Evolutionary conservation across 2,888 invertebrate genomes (phyloP).

Genomic region (Monopis laevigella): DNA sequence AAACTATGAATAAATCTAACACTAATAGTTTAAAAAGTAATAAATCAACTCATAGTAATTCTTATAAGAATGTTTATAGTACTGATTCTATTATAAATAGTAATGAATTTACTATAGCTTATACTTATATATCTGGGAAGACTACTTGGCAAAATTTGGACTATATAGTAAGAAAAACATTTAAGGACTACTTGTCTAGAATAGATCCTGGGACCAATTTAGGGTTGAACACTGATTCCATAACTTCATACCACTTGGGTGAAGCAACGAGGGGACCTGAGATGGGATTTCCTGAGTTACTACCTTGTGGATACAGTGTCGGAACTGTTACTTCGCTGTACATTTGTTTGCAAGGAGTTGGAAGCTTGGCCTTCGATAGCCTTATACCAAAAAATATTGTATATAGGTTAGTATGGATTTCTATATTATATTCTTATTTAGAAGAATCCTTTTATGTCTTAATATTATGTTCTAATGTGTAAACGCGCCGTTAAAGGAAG

Average conservation of each 20-base stretch:
- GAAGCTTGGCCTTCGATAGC: conserved; percentile 92
- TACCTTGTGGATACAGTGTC: conserved; percentile 94
- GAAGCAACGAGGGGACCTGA: conserved; percentile 86
- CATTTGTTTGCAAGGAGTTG: conserved; percentile 88
- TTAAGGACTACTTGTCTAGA: conserved; percentile 92
- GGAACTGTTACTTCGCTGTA: conserved; percentile 87
- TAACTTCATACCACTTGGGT: conserved; percentile 93
- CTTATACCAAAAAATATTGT: conserved; percentile 96
- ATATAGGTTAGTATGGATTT: conserved; percentile 71
- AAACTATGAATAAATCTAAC: conserved; percentile 54
- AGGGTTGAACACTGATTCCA: conserved; percentile 85
- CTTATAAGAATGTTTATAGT: conserved; percentile 59
- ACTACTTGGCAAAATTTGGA: conserved; percentile 96
- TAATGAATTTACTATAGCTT: conserved; percentile 85
- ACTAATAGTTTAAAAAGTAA: conserved; percentile 66
- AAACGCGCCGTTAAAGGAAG: no score
- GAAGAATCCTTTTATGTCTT: no score
- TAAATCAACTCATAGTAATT: conserved; percentile 61
- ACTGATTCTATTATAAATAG: conserved; percentile 65
- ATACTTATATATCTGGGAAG: conserved; percentile 89
- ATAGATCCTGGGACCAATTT: conserved; percentile 93
- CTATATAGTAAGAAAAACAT: conserved; percentile 88
- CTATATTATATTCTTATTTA: no score
- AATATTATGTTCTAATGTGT: no score
- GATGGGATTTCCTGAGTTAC: conserved; percentile 84